Evolutionary conservation across 2,888 invertebrate genomes (phyloP).

Genomic region (Eudemis profundana): DNA sequence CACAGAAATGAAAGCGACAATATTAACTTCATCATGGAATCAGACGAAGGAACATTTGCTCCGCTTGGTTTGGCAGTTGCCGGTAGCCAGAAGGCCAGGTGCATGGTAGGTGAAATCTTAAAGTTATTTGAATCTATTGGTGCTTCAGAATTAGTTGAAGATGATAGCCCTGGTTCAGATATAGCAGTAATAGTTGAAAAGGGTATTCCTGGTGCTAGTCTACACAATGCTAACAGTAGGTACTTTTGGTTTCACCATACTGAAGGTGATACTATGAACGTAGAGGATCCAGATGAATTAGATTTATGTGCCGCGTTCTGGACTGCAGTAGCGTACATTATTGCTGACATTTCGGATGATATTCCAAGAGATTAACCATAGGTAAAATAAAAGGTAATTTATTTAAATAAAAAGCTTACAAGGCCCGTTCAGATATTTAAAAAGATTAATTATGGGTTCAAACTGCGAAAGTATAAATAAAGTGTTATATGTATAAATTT

Average conservation of each 20-base stretch:
- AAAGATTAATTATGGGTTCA: too few relatives aligned
- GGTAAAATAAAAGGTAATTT: too few relatives aligned
- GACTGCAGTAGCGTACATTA: slow-evolving; percentile 91
- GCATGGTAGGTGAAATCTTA: slow-evolving; percentile 88
- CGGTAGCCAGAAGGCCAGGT: slow-evolving; percentile 86
- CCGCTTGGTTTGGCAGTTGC: slow-evolving; percentile 89
- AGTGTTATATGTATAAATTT: too few relatives aligned
- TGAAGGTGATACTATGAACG: slow-evolving; percentile 91
- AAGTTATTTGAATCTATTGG: slow-evolving; percentile 88
- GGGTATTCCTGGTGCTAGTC: slow-evolving; percentile 90
- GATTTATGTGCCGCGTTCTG: slow-evolving; percentile 92
- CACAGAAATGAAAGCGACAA: slow-evolving; percentile 86
- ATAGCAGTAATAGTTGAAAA: slow-evolving; percentile 86
- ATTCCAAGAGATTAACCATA: slow-evolving; percentile 81
- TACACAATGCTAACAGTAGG: slow-evolving; percentile 88
- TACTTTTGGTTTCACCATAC: slow-evolving; percentile 92
- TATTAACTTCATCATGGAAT: slow-evolving; percentile 92
- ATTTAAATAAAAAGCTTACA: too few relatives aligned
- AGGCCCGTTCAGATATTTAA: too few relatives aligned
- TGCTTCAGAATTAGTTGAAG: slow-evolving; percentile 85
- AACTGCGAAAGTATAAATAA: too few relatives aligned
- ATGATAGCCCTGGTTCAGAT: slow-evolving; percentile 88
- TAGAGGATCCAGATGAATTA: slow-evolving; percentile 88
- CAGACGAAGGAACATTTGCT: slow-evolving; percentile 92
- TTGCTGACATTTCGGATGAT: slow-evolving; percentile 90